Conservation (phyloP, 2,888 invertebrate species). For the Herminia tarsipennalis region DNA sequence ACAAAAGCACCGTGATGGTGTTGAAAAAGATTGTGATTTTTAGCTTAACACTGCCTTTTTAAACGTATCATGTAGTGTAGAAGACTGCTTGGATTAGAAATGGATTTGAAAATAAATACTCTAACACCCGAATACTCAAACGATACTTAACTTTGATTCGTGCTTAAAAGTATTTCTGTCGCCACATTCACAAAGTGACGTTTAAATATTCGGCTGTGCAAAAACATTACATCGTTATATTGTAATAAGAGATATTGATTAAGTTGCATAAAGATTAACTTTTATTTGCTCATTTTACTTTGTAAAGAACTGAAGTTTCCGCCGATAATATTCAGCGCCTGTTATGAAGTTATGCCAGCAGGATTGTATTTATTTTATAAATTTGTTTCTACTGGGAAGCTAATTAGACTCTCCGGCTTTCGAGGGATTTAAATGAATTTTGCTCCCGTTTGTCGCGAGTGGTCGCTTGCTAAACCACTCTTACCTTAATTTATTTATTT, state of each 20-base stretch:
- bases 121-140: too few species aligned
- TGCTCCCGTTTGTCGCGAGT: slow-evolving; percentile 36
- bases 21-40: slow-evolving; percentile 45
- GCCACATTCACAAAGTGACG: too few species aligned
- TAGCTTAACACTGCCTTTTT: slow-evolving; percentile 22
- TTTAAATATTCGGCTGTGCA: too few species aligned
- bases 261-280: slow-evolving; percentile 8
- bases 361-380: slow-evolving; percentile 43
- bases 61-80: slow-evolving; percentile 21
- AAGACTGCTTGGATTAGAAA: slow-evolving; percentile 38
- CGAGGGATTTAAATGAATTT: slow-evolving; percentile 48
- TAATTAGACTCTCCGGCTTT: slow-evolving; percentile 48
- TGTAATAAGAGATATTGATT: slow-evolving; percentile 3
- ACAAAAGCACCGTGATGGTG: too few species aligned
- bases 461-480: slow-evolving; percentile 32
- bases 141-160: too few species aligned
- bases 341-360: slow-evolving; percentile 30
- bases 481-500: slow-evolving; percentile 55
- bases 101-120: slow-evolving; percentile 17
- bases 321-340: slow-evolving; percentile 32
- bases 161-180: too few species aligned
- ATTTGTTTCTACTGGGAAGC: slow-evolving; percentile 44
- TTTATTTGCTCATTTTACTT: slow-evolving; percentile 31
- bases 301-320: slow-evolving; percentile 26
- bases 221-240: too few species aligned